phyloP scores from a whole-genome alignment of 2,888 invertebrate genomes.

The Parnassius mnemosyne region DNA sequence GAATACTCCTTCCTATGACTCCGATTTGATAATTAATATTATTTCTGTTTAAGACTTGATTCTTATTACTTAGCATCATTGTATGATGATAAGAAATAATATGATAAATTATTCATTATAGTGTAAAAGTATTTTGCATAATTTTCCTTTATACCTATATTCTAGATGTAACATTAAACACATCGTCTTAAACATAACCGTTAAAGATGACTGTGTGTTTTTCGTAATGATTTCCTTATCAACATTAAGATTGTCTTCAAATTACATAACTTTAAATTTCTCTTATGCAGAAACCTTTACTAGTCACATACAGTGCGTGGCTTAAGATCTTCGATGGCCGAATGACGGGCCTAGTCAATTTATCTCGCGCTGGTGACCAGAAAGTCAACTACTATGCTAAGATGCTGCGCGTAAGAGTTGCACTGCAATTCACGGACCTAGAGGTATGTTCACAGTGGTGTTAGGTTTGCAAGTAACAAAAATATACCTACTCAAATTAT shows the following conservation, averaged over 20 bases:
- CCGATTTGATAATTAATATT: too few species aligned
- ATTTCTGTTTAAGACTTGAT: too few species aligned
- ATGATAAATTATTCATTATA: too few species aligned
- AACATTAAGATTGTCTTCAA: background rate
- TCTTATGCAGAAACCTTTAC: slow-evolving; percentile 57
- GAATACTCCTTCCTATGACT: too few species aligned
- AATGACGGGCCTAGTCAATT: slow-evolving; percentile 69
- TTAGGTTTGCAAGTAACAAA: background rate
- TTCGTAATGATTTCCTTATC: background rate
- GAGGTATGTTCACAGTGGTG: slow-evolving; percentile 42
- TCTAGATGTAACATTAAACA: too few species aligned
- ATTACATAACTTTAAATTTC: background rate
- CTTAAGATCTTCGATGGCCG: slow-evolving; percentile 68
- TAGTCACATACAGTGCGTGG: slow-evolving; percentile 76
- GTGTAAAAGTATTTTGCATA: too few species aligned
- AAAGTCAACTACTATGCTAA: slow-evolving; percentile 67
- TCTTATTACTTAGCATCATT: too few species aligned
- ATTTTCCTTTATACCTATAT: too few species aligned
- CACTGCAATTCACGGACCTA: slow-evolving; percentile 59
- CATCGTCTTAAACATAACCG: too few species aligned
- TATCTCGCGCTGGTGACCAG: slow-evolving; percentile 71
- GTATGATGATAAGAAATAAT: too few species aligned
- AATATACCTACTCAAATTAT: too few species aligned
- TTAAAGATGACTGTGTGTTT: background rate
- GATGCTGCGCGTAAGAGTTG: slow-evolving; percentile 66